A percentile compares a stretch with the other conserved stretches of the same genome.
Evolutionary conservation across 1,140 invertebrate genomes (phyloP).

Genomic region (Drosophila hydei): DNA sequence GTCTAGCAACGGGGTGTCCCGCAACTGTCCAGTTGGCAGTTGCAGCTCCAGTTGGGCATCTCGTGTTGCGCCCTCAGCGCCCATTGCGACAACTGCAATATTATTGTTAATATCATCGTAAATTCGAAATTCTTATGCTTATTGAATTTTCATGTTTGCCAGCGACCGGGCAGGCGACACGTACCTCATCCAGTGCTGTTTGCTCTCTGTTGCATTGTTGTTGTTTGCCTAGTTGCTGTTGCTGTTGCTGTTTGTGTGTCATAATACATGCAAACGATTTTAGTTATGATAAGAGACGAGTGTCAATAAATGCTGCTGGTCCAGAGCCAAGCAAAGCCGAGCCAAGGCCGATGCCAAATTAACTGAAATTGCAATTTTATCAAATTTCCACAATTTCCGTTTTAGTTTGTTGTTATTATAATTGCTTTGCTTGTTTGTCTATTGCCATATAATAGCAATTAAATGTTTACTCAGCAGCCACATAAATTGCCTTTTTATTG

Average conservation of each 20-base stretch:
- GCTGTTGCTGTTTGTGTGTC: constrained; percentile 11
- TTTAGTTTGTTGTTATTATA: constrained; percentile 26
- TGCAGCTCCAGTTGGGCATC: constrained; percentile 34
- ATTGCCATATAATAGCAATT: constrained; percentile 63
- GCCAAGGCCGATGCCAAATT: constrained; percentile 43
- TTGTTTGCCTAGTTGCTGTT: constrained; percentile 13
- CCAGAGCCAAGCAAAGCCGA: constrained; percentile 8
- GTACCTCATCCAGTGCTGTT: constrained; percentile 26
- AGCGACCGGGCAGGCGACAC: constrained; percentile 29
- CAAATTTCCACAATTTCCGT: constrained; percentile 41
- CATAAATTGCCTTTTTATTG: constrained; percentile 63
- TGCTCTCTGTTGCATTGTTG: not conserved
- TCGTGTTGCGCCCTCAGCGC: constrained; percentile 61
- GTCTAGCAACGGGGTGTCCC: constrained; percentile 26
- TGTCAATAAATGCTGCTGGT: constrained; percentile 66
- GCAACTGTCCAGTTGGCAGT: constrained; percentile 8
- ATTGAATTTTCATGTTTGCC: constrained; percentile 80
- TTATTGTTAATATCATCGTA: constrained; percentile 82
- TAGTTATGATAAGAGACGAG: constrained; percentile 67
- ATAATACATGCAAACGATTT: constrained; percentile 71
- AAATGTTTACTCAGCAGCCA: constrained; percentile 53
- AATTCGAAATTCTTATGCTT: constrained; percentile 82
- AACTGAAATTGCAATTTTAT: constrained; percentile 65
- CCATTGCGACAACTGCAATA: constrained; percentile 67
- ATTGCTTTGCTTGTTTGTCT: constrained; percentile 31